Conservation (phyloP, 2,797 vertebrate genomes). For the Myotis daubentonii region DNA sequence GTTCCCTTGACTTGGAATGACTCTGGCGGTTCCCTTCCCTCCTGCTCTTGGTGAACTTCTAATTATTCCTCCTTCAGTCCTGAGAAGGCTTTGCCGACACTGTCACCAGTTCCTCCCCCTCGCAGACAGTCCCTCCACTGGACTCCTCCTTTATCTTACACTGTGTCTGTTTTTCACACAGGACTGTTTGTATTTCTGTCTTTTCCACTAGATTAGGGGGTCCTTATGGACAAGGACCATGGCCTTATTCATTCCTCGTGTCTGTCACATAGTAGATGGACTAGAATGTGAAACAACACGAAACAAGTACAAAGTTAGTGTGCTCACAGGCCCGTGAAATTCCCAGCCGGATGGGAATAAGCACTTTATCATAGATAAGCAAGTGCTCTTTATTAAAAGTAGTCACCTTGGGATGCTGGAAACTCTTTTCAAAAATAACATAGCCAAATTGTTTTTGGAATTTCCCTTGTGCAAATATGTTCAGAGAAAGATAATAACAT, state of each 20-base stretch:
- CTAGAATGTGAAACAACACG: neutral
- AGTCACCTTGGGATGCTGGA: constrained; percentile 9
- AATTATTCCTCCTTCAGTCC: constrained; percentile 7
- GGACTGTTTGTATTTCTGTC: neutral
- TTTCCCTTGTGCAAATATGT: constrained; percentile 20
- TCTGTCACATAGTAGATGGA: neutral
- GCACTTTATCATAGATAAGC: neutral
- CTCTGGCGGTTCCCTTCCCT: neutral
- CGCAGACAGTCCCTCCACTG: neutral
- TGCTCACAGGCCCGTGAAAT: neutral
- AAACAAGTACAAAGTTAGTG: neutral
- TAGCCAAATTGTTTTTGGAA: constrained; percentile 36
- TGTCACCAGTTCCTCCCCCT: neutral
- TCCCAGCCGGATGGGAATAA: constrained; percentile 1
- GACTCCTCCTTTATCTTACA: constrained; percentile 23
- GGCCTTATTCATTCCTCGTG: neutral
- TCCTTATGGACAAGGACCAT: neutral
- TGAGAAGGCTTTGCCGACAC: neutral
- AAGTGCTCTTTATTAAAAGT: constrained; percentile 22
- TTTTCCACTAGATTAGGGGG: constrained; percentile 6
- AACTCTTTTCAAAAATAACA: constrained; percentile 52
- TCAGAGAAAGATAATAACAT: constrained; percentile 19
- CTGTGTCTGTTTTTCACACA: constrained; percentile 41
- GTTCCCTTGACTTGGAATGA: constrained; percentile 36
- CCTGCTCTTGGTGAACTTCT: neutral